A percentile compares a stretch with the other conserved stretches of the same genome.
These are phyloP conservation scores for Wasmannia auropunctata DNA, from an alignment of 1,140 invertebrate genomes.

Conservation along the genomic window DNA sequence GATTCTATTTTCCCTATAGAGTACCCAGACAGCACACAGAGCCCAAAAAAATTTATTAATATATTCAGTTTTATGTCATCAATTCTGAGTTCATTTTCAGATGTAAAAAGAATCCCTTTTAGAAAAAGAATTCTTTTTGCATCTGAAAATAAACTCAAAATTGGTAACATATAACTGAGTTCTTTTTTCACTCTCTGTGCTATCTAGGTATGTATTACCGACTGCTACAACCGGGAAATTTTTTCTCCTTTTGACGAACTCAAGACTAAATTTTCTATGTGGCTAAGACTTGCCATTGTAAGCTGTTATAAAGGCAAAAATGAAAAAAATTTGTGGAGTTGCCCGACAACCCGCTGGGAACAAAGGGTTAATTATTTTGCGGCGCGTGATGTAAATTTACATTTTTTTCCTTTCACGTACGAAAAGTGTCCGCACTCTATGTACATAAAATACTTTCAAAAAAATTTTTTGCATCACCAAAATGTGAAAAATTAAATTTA, in stretches of 20 bases:
- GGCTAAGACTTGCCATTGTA: constrained; percentile 5
- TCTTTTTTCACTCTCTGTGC: no score
- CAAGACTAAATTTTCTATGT: constrained; percentile 1
- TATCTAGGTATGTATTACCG: no score
- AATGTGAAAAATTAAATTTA: constrained; percentile 17
- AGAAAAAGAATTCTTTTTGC: no score
- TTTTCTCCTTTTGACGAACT: not conserved
- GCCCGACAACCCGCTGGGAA: not conserved
- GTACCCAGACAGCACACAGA: no score
- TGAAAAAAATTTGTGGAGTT: constrained; percentile 18
- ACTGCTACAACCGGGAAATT: not conserved
- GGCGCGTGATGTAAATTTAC: constrained; percentile 21
- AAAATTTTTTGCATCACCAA: not conserved
- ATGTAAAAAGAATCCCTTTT: no score
- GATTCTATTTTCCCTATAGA: not conserved
- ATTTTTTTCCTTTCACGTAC: constrained; percentile 19
- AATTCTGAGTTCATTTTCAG: no score
- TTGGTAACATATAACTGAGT: no score
- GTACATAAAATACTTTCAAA: constrained; percentile 3
- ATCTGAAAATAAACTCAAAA: no score
- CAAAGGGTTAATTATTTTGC: constrained; percentile 49
- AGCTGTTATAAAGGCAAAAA: constrained; percentile 8
- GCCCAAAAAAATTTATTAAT: no score
- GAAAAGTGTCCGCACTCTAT: constrained; percentile 1
- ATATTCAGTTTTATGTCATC: no score